A percentile compares a stretch with the other conserved stretches of the same genome.
These are phyloP conservation scores for Delphinapterus leucas DNA, from an alignment of 2,113 vertebrate species.

Conservation along the genomic window DNA sequence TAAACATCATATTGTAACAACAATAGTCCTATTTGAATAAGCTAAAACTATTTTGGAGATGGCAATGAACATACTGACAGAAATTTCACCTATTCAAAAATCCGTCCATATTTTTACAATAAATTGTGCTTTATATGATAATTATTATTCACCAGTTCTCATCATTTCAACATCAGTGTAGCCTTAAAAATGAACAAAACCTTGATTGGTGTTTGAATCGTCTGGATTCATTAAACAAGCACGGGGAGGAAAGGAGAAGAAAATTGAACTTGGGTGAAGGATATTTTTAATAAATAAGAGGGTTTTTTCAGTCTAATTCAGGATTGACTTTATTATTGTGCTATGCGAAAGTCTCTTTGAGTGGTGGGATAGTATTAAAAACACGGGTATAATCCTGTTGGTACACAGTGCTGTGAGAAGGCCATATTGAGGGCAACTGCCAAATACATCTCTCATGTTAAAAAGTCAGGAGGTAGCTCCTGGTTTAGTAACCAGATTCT, in stretches of 20 bases:
- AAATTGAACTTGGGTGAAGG: not conserved
- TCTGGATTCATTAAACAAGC: not conserved
- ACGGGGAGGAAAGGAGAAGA: not conserved
- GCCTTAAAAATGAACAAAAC: not conserved
- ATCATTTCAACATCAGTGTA: not conserved
- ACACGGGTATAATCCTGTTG: not conserved
- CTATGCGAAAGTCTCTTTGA: not conserved
- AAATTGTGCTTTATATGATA: not conserved
- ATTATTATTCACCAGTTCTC: not conserved
- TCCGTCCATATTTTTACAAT: conserved; percentile 8
- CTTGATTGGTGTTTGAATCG: not conserved
- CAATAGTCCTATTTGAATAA: not conserved
- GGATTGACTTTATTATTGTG: not conserved
- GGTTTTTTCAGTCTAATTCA: not conserved
- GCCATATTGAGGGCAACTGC: not conserved
- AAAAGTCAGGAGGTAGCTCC: not conserved
- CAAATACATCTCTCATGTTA: not conserved
- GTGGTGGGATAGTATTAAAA: not conserved
- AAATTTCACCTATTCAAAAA: conserved; percentile 26
- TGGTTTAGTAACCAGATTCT: not conserved
- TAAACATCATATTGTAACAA: not conserved
- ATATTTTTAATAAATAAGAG: not conserved
- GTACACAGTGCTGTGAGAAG: not conserved
- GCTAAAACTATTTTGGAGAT: not conserved
- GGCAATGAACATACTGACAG: not conserved